These are phyloP conservation scores for Notolabrus celidotus DNA, from an alignment of 2,797 vertebrate species.

Conservation along the genomic window DNA sequence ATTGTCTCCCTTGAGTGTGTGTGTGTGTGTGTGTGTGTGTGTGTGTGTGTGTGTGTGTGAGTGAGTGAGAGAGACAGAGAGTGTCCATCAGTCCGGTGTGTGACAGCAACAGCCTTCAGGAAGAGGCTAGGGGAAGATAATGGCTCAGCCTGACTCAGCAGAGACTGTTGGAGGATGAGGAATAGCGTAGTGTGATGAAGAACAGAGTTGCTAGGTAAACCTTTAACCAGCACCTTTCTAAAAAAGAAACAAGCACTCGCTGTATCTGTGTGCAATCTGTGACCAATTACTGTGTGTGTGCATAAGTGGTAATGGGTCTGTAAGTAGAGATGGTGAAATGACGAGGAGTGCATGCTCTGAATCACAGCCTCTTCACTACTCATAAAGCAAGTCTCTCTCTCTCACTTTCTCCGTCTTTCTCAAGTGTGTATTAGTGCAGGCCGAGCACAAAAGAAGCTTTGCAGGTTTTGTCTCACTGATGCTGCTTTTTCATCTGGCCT, in stretches of 20 bases:
- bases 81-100: no score
- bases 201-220: slow-evolving; percentile 41
- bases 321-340: slow-evolving; percentile 64
- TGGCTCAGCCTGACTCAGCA: slow-evolving; percentile 76
- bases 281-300: slow-evolving; percentile 66
- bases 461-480: slow-evolving; percentile 39
- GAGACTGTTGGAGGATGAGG: slow-evolving; percentile 30
- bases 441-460: slow-evolving; percentile 50
- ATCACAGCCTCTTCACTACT: slow-evolving; percentile 66
- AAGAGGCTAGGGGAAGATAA: slow-evolving; percentile 63
- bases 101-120: slow-evolving; percentile 12
- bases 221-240: slow-evolving; percentile 62
- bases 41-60: slow-evolving; percentile 2
- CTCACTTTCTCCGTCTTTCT: slow-evolving; percentile 41
- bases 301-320: slow-evolving; percentile 67
- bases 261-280: slow-evolving; percentile 67
- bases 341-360: slow-evolving; percentile 64
- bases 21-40: slow-evolving; percentile 18
- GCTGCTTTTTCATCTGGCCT: slow-evolving; percentile 39
- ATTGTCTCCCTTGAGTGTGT: slow-evolving; percentile 33
- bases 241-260: slow-evolving; percentile 62
- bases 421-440: slow-evolving; percentile 47
- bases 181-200: not conserved
- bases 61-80: slow-evolving; percentile 15
- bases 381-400: slow-evolving; percentile 54